phyloP scores from a whole-genome alignment of 2,888 invertebrate genomes.

The Trichogramma dendrolimi region DNA sequence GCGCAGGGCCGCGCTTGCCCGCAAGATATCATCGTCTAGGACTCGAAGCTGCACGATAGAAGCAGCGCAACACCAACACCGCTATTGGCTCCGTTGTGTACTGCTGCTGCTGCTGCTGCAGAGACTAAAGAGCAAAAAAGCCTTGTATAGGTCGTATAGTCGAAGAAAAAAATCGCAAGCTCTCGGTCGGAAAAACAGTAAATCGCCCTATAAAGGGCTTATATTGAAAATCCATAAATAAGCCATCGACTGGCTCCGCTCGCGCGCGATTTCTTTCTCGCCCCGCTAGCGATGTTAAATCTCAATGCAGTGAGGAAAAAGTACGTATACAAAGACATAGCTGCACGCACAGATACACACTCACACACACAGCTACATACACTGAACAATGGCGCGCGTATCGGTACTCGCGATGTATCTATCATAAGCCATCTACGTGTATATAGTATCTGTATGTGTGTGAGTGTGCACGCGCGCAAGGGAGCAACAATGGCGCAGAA shows the following conservation, averaged over 20 bases:
- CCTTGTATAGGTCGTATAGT: not conserved
- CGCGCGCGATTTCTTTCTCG: not conserved
- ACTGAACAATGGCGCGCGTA: not conserved
- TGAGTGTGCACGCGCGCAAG: too few relatives aligned
- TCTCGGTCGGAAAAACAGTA: slow-evolving; percentile 11
- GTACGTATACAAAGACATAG: too few relatives aligned
- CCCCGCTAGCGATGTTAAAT: slow-evolving; percentile 7
- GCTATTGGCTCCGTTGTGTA: too few relatives aligned
- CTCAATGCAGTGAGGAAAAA: slow-evolving; percentile 7
- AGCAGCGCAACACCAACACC: too few relatives aligned
- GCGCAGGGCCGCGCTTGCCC: too few relatives aligned
- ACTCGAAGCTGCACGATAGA: too few relatives aligned
- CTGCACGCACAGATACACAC: too few relatives aligned
- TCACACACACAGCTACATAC: too few relatives aligned
- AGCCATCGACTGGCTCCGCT: slow-evolving; percentile 1
- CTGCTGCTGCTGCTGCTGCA: too few relatives aligned
- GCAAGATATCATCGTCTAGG: too few relatives aligned
- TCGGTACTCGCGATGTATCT: slow-evolving; percentile 17
- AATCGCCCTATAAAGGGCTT: slow-evolving; percentile 27
- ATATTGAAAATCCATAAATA: slow-evolving; percentile 28
- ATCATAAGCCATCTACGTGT: slow-evolving; percentile 21
- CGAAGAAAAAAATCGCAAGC: not conserved
- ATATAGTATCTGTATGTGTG: too few relatives aligned
- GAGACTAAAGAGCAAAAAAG: not conserved
- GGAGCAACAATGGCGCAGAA: slow-evolving; percentile 19